Conservation (phyloP, 2,888 invertebrate genomes). For the Limnephilus rhombicus region DNA sequence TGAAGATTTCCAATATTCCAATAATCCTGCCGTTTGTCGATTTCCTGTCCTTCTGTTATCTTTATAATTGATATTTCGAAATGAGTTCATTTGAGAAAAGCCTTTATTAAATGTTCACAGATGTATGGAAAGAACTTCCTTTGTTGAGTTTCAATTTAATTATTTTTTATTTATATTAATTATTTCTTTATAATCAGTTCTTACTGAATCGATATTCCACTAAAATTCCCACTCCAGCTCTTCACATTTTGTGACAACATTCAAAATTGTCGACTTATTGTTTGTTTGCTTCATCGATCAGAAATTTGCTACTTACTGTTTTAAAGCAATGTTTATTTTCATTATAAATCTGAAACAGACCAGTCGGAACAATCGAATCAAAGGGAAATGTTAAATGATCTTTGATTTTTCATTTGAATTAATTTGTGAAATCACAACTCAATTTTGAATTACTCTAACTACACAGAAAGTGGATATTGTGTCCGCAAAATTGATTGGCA, state of each 20-base stretch:
- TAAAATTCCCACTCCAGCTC: neutral
- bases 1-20: neutral
- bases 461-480: neutral
- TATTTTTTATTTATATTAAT: neutral
- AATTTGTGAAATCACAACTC: neutral
- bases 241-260: neutral
- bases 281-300: neutral
- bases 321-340: neutral
- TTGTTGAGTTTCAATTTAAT: neutral
- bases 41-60: neutral
- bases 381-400: neutral
- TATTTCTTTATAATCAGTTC: neutral
- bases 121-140: neutral
- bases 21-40: neutral
- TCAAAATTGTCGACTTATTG: neutral
- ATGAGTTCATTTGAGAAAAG: neutral
- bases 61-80: slow-evolving; percentile 20
- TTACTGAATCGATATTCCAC: neutral
- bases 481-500: neutral
- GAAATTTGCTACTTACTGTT: neutral
- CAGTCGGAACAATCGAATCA: neutral
- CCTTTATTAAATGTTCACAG: slow-evolving; percentile 14
- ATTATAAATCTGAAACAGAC: neutral
- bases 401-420: neutral
- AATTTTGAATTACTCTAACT: neutral